Evolutionary conservation across 30 jellyfish, hydroid and myxozoan genomes (phyloP).

Genomic region (Aurelia aurita complex sp. Pacific): DNA sequence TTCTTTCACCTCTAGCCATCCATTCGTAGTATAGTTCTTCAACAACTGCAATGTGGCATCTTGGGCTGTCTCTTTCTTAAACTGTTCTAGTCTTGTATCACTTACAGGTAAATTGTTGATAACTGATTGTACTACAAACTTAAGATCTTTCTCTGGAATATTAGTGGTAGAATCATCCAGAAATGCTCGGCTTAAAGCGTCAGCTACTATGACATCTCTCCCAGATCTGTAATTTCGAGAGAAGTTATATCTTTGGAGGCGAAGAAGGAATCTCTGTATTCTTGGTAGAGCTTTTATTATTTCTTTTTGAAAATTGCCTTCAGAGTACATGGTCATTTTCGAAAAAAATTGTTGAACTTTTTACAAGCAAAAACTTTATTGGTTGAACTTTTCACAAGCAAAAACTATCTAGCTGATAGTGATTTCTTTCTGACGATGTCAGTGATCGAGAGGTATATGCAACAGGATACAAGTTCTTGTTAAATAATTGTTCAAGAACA

Average conservation of each 20-base stretch:
- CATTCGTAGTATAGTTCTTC: conserved; percentile 14
- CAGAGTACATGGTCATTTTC: conserved; percentile 69
- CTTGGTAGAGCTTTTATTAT: conserved; percentile 19
- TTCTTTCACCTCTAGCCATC: conserved; percentile 41
- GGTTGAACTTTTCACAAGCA: conserved; percentile 27
- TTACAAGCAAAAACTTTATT: conserved; percentile 1
- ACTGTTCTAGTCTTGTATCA: not conserved
- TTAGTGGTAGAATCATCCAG: conserved; percentile 14
- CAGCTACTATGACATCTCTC: no score
- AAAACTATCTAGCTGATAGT: conserved; percentile 37
- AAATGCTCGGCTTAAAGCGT: not conserved
- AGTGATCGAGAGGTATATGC: no score
- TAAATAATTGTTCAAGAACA: no score
- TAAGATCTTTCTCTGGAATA: conserved; percentile 16
- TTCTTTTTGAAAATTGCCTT: conserved; percentile 31
- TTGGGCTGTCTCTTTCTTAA: not conserved
- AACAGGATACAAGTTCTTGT: no score
- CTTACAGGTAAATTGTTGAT: conserved; percentile 22
- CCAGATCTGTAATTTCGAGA: no score
- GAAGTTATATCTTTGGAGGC: no score
- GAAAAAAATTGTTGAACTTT: conserved; percentile 36
- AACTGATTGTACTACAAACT: conserved; percentile 19
- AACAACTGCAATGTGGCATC: conserved; percentile 15
- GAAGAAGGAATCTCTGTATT: no score
- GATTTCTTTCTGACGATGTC: no score